A percentile compares a stretch with the other conserved stretches of the same genome.
Conservation (phyloP, 2,888 invertebrate species). For the Andrena haemorrhoa region DNA sequence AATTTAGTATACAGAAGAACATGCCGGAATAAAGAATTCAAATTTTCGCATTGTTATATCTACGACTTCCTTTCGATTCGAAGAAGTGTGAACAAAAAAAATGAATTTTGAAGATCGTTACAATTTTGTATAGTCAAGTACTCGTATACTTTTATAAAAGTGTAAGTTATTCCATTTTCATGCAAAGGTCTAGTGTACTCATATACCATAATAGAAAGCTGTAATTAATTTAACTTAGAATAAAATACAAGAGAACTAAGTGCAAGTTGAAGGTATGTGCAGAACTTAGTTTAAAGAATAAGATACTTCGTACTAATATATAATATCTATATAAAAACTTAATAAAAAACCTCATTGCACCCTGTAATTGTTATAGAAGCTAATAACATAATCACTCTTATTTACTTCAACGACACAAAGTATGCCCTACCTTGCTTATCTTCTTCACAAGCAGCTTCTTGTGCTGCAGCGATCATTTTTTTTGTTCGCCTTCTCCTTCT, state of each 20-base stretch:
- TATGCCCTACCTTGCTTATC: conserved; percentile 65
- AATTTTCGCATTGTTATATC: not conserved
- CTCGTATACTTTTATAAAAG: not conserved
- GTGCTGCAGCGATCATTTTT: conserved; percentile 32
- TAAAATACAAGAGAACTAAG: not conserved
- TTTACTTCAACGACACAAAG: conserved; percentile 18
- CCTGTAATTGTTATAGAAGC: not conserved
- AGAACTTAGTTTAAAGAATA: not conserved
- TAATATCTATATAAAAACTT: not conserved
- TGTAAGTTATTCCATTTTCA: not conserved
- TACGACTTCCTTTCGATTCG: not conserved
- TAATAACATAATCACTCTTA: not conserved
- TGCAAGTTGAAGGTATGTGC: not conserved
- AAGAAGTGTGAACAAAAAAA: conserved; percentile 35
- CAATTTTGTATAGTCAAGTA: not conserved
- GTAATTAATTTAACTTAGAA: not conserved
- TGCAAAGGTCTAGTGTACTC: not conserved
- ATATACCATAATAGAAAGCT: not conserved
- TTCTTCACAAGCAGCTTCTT: conserved; percentile 48
- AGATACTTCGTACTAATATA: not conserved
- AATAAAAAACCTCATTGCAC: not conserved
- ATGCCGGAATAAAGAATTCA: not conserved
- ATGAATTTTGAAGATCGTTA: conserved; percentile 3
- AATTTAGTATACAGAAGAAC: too few relatives aligned
- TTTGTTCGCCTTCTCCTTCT: conserved; percentile 60